phyloP scores from a whole-genome alignment of 2,797 vertebrate genomes.

The Serranus cabrilla region DNA sequence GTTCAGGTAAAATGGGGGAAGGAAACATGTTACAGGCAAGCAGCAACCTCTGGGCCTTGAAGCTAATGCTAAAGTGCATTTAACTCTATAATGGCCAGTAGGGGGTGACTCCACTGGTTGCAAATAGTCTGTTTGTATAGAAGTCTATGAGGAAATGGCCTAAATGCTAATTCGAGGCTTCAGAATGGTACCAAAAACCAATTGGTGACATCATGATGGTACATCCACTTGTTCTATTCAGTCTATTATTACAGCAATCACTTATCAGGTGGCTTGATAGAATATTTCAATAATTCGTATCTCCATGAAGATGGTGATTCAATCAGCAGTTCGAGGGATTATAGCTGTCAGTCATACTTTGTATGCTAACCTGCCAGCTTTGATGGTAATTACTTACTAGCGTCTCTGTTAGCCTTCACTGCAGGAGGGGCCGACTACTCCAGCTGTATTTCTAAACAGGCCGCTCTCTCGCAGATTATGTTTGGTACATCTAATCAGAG shows the following conservation, averaged over 20 bases:
- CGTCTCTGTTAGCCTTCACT: constrained; percentile 60
- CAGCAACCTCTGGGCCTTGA: too few relatives aligned
- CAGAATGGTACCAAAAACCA: too few relatives aligned
- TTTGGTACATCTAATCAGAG: constrained; percentile 73
- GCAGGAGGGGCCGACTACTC: constrained; percentile 51
- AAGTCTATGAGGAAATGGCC: too few relatives aligned
- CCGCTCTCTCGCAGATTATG: constrained; percentile 62
- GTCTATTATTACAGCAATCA: constrained; percentile 8
- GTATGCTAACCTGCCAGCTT: constrained; percentile 58
- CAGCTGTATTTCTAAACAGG: constrained; percentile 71
- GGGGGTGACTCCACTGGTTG: too few relatives aligned
- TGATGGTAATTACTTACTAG: constrained; percentile 70
- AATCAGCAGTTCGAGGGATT: constrained; percentile 48
- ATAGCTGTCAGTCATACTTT: constrained; percentile 71
- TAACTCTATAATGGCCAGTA: too few relatives aligned
- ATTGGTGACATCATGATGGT: too few relatives aligned
- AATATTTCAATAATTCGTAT: constrained; percentile 48
- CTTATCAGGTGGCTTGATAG: constrained; percentile 24
- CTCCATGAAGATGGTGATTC: constrained; percentile 37
- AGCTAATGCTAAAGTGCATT: too few relatives aligned
- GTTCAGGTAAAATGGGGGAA: constrained; percentile 6
- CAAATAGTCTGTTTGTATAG: too few relatives aligned
- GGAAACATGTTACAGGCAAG: not conserved
- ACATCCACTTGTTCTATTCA: too few relatives aligned
- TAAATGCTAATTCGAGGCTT: too few relatives aligned